Conservation (phyloP, 2,113 vertebrate species). For the Martes martes region DNA sequence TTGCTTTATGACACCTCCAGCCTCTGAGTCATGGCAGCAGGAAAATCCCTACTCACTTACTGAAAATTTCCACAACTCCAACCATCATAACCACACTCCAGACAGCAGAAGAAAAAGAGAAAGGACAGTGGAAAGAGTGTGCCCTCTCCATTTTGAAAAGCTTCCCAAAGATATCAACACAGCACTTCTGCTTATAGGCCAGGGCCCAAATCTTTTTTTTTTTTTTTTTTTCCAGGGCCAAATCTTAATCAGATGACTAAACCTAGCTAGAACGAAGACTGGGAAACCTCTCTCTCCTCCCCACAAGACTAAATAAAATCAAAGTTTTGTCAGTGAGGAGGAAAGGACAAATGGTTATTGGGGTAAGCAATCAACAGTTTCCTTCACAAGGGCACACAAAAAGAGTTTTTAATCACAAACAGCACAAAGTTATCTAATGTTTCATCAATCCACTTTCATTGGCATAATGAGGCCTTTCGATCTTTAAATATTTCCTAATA, state of each 20-base stretch:
- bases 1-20: not conserved
- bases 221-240: not conserved
- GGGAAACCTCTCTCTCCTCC: not conserved
- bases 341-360: not conserved
- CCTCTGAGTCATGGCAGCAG: not conserved
- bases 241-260: not conserved
- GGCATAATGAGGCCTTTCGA: not conserved
- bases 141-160: not conserved
- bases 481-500: constrained; percentile 8
- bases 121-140: not conserved
- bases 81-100: not conserved
- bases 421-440: not conserved
- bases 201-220: not conserved
- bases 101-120: not conserved
- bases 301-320: not conserved
- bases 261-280: not conserved
- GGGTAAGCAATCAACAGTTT: not conserved
- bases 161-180: not conserved
- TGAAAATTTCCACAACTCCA: not conserved
- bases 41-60: not conserved
- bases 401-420: not conserved
- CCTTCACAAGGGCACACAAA: not conserved
- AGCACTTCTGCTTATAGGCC: not conserved
- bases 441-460: not conserved
- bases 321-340: not conserved